These are phyloP conservation scores for Nothocercus julius DNA, from an alignment of 2,113 vertebrate species.

Conservation along the genomic window DNA sequence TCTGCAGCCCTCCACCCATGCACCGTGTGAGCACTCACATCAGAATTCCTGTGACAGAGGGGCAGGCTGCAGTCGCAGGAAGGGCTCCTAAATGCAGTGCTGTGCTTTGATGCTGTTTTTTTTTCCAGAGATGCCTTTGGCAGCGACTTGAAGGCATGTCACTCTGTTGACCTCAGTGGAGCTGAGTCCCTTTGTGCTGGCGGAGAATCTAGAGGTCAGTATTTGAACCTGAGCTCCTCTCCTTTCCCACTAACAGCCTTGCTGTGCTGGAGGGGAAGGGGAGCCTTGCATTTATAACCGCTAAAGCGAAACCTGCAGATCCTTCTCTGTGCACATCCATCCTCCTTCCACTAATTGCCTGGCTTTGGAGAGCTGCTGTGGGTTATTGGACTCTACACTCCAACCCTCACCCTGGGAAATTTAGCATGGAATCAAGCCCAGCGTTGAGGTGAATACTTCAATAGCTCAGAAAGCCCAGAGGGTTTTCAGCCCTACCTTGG, in stretches of 20 bases:
- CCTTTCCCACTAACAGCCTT: neutral
- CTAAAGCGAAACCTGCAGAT: neutral
- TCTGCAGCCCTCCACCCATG: neutral
- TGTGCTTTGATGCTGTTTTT: neutral
- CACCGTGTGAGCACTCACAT: neutral
- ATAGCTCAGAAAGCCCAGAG: slow-evolving; percentile 13
- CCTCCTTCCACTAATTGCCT: neutral
- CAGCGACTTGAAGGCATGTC: neutral
- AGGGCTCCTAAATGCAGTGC: neutral
- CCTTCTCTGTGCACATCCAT: neutral
- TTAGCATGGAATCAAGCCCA: slow-evolving; percentile 10
- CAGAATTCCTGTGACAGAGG: fast-evolving
- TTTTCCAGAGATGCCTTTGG: neutral
- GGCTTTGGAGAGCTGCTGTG: neutral
- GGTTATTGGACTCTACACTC: neutral
- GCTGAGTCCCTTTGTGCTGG: neutral
- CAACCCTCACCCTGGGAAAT: slow-evolving; percentile 50
- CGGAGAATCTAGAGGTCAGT: fast-evolving
- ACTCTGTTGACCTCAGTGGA: fast-evolving
- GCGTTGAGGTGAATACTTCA: slow-evolving; percentile 7
- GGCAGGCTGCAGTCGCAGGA: fast-evolving
- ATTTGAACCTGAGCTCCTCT: neutral
- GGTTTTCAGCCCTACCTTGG: slow-evolving; percentile 16
- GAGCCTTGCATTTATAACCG: neutral
- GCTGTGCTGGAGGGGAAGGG: neutral